Percentiles rank a stretch among this genome's conserved stretches.
phyloP scores from a whole-genome alignment of 2,888 invertebrate genomes.

The Pristionchus japonicus region DNA sequence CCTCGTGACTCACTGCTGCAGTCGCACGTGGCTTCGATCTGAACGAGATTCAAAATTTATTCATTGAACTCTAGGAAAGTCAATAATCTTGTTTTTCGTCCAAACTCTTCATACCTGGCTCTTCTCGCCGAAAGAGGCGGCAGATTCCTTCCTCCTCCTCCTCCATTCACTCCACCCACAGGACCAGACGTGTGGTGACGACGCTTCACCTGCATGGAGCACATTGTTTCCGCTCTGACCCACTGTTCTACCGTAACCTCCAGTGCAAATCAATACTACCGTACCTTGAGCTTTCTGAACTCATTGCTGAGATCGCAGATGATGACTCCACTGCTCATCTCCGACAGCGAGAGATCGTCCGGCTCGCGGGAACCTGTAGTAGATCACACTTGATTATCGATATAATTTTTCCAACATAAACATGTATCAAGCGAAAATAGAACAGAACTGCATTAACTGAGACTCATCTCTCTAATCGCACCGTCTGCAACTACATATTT shows the following conservation, averaged over 20 bases:
- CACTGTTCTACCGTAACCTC: neutral
- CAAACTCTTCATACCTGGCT: no score
- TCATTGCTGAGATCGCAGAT: constrained; percentile 57
- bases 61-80: neutral
- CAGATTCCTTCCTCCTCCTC: neutral
- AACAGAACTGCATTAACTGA: neutral
- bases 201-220: constrained; percentile 30
- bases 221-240: neutral
- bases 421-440: neutral
- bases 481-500: neutral
- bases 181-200: constrained; percentile 36
- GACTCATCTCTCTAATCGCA: neutral
- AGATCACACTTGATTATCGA: neutral
- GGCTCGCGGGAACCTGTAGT: neutral
- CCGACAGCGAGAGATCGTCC: constrained; percentile 49
- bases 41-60: neutral
- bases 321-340: constrained; percentile 58
- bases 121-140: constrained; percentile 18
- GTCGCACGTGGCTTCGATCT: constrained; percentile 37
- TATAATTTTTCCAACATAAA: neutral
- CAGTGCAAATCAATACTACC: neutral
- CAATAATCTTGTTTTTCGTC: neutral
- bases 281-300: constrained; percentile 54
- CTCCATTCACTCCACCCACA: neutral
- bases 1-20: constrained; percentile 43